phyloP scores from a whole-genome alignment of 2,113 vertebrate genomes.

The Plotosus lineatus region DNA sequence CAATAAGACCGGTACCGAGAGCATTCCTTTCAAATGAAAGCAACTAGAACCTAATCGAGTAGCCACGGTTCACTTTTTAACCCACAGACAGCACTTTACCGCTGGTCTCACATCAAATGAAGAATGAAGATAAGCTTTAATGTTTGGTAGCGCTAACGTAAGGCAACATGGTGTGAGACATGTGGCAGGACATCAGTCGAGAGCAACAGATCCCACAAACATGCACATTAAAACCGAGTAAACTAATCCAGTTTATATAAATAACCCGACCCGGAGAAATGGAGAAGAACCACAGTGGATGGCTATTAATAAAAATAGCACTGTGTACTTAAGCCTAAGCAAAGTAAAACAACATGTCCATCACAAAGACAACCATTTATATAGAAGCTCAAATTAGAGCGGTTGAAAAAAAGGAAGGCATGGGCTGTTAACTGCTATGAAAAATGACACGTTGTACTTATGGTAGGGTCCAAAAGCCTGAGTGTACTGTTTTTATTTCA shows the following conservation, averaged over 20 bases:
- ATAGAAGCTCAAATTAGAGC: constrained; percentile 2
- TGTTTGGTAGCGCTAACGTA: constrained; percentile 7
- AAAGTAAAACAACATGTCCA: constrained; percentile 19
- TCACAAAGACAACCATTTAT: constrained; percentile 8
- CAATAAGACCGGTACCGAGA: constrained; percentile 73
- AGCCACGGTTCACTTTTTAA: constrained; percentile 63
- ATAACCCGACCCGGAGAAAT: background rate
- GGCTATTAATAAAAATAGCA: constrained; percentile 26
- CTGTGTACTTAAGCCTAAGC: constrained; percentile 10
- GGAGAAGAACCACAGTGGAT: constrained; percentile 17
- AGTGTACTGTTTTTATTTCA: constrained; percentile 10
- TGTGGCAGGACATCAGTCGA: constrained; percentile 12
- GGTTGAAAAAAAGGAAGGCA: background rate
- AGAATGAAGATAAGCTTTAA: background rate
- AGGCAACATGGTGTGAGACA: constrained; percentile 17
- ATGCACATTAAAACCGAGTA: constrained; percentile 39
- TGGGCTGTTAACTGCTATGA: background rate
- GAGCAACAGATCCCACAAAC: constrained; percentile 6
- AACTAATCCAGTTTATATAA: constrained; percentile 38
- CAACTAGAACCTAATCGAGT: constrained; percentile 63
- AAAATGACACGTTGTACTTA: constrained; percentile 17
- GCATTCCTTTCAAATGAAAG: constrained; percentile 74
- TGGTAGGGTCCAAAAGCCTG: background rate
- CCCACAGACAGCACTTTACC: constrained; percentile 46
- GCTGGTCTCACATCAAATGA: background rate